Percentiles rank a stretch among this genome's conserved stretches.
Evolutionary conservation across 64 coral and sea anemone genomes (phyloP).

Genomic region (Montipora sp.): DNA sequence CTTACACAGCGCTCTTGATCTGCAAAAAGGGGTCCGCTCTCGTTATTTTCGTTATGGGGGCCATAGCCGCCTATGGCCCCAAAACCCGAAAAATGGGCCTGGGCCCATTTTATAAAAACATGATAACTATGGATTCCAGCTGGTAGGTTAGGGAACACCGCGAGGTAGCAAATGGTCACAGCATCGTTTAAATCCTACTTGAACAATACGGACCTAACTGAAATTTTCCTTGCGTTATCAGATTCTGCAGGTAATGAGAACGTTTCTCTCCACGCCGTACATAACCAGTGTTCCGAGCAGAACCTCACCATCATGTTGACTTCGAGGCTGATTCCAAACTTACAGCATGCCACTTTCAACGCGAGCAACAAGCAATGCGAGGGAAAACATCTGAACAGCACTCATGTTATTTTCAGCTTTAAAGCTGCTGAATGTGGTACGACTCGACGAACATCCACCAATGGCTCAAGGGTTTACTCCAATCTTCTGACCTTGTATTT

Average conservation of each 20-base stretch:
- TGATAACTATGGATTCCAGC: no score
- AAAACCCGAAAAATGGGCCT: no score
- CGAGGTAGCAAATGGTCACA: no score
- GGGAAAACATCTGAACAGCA: neutral
- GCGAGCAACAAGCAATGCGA: neutral
- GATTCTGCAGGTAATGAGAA: neutral
- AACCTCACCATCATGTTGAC: neutral
- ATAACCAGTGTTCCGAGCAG: neutral
- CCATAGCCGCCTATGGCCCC: no score
- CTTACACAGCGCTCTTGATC: no score
- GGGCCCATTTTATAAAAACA: no score
- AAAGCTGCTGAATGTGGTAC: conserved; percentile 1
- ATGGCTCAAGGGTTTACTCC: neutral
- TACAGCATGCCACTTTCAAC: neutral
- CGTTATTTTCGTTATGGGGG: no score
- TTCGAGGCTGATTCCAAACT: neutral
- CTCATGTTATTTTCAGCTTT: neutral
- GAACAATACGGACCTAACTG: no score
- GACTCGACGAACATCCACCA: neutral
- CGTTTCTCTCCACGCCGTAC: neutral
- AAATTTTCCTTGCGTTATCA: neutral
- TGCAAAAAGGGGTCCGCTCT: no score
- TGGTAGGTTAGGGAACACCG: no score
- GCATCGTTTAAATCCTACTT: no score
- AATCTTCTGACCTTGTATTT: neutral